Conservation (phyloP, 2,797 vertebrate species). For the Chaetodon trifasciatus region DNA sequence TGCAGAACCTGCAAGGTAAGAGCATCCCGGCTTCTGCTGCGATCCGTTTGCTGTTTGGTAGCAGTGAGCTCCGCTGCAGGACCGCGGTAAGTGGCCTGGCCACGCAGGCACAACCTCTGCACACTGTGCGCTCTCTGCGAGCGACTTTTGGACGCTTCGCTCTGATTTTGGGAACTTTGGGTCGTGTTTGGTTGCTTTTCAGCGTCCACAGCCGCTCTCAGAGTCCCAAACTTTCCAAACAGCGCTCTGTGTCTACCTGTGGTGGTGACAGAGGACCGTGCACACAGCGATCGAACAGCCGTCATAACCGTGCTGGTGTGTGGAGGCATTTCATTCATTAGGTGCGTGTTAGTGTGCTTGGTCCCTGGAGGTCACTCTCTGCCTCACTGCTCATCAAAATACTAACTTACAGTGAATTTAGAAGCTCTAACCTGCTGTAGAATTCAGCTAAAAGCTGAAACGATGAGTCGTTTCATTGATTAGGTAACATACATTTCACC, state of each 20-base stretch:
- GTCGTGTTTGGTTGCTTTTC: background rate
- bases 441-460: background rate
- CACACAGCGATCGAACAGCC: background rate
- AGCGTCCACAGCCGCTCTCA: background rate
- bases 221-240: constrained; percentile 9
- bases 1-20: constrained; percentile 97
- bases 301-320: background rate
- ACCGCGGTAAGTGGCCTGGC: constrained; percentile 34
- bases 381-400: no score
- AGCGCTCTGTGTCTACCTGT: background rate
- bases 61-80: background rate
- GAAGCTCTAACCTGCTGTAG: background rate
- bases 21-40: constrained; percentile 12
- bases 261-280: background rate
- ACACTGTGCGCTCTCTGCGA: background rate
- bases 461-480: background rate
- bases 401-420: background rate
- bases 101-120: constrained; percentile 36
- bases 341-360: background rate
- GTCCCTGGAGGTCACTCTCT: background rate
- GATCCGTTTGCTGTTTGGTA: background rate
- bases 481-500: no score
- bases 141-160: background rate
- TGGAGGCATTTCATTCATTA: background rate
- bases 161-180: background rate